Conservation (phyloP, 2,797 vertebrate genomes). For the Cyprinella venusta region DNA sequence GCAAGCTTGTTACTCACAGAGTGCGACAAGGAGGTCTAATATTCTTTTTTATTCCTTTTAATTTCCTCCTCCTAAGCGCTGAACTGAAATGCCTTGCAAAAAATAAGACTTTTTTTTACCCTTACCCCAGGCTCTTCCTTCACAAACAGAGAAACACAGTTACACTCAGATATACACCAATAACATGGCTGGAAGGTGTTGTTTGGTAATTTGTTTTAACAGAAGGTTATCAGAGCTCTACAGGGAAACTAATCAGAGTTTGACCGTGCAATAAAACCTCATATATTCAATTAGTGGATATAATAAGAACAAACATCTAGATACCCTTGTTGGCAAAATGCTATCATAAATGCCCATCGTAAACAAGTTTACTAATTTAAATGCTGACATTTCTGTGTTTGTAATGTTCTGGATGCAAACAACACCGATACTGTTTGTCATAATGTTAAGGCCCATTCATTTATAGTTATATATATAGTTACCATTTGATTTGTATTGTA, state of each 20-base stretch:
- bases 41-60: conserved; percentile 61
- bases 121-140: neutral
- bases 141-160: conserved; percentile 14
- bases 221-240: conserved; percentile 39
- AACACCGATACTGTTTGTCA: neutral
- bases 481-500: too few relatives aligned
- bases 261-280: conserved; percentile 10
- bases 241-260: conserved; percentile 36
- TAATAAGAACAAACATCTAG: conserved; percentile 30
- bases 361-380: neutral
- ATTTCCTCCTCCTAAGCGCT: conserved; percentile 41
- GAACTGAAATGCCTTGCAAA: conserved; percentile 16
- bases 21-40: conserved; percentile 60
- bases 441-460: neutral
- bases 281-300: conserved; percentile 13
- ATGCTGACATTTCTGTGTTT: neutral
- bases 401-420: conserved; percentile 2
- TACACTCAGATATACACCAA: neutral
- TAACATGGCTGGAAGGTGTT: neutral
- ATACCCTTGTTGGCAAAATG: conserved; percentile 1
- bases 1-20: conserved; percentile 57
- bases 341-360: neutral
- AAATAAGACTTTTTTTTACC: neutral
- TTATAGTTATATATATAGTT: too few relatives aligned
- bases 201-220: neutral